Evolutionary conservation across 2,888 invertebrate genomes (phyloP), one percentile per base, ranked within the genome.

Genomic region (Noctua janthe): DNA sequence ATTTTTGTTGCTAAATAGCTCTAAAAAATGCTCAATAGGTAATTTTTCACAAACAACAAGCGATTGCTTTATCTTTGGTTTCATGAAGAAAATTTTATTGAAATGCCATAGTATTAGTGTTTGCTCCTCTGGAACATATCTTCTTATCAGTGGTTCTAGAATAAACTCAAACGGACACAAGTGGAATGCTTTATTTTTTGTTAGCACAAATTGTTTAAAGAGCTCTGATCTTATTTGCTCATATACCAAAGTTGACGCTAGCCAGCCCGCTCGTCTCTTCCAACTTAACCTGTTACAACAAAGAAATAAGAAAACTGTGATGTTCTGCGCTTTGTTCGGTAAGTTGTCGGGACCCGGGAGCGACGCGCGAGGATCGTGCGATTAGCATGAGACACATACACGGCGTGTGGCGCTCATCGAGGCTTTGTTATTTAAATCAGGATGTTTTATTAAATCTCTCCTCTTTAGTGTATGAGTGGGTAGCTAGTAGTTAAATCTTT

Each of bases 291-390:
- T 7, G 56, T 35, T 13, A 64, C 76, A 71, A 74, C 51, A 74
- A 80, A 88, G 64, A 86, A 88, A 88, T 82, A 85, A 74, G 79
- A 77, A 86, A 82, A 78, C 67, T 81, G 67, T 72, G 39, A 29
- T 76, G 74, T 85, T 78, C 29, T 23, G 49, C 43, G 74, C 75
- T 77, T 81, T 82, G 87, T 85, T 81, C 74, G 78, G 76, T 78
- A 85, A 79, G 8, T 81, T 82, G 88, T 86, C 76, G 78, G 69
- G 85, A 8, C 8, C n/a, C 82, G 66, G 66, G 66, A 66, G 66
- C 35, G 64, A 64, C 35, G 78, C 69, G 76, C 67, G 69, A 47
- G 69, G 69, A n/a, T 47, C n/a, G 20, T 17, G 71, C 59, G 88
- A 85, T 78, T 81, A 78, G 85, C 87, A 87, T 74, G 78, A 78